Percentiles rank a stretch among this genome's conserved stretches.
These are phyloP conservation scores for Eublepharis macularius DNA, from an alignment of 2,113 vertebrate species.

Conservation along the genomic window DNA sequence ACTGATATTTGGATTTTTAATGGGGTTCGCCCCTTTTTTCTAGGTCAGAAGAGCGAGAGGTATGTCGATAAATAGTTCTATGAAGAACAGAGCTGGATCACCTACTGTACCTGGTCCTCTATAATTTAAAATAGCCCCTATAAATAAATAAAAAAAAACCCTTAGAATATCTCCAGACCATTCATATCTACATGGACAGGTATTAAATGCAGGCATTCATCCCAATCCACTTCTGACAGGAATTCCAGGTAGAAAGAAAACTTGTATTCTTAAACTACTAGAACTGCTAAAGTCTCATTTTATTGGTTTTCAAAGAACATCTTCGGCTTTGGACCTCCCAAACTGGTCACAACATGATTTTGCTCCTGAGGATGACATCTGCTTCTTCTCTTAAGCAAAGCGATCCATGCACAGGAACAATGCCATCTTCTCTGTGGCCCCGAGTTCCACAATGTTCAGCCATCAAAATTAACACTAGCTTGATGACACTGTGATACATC, in stretches of 20 bases:
- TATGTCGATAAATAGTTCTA: slow-evolving; percentile 68
- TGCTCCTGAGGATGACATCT: slow-evolving; percentile 48
- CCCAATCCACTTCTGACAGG: slow-evolving; percentile 63
- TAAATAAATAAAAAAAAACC: slow-evolving; percentile 59
- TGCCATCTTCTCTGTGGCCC: slow-evolving; percentile 50
- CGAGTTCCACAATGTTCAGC: slow-evolving; percentile 61
- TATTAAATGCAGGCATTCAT: slow-evolving; percentile 71
- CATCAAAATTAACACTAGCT: slow-evolving; percentile 59
- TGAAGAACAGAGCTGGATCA: slow-evolving; percentile 64
- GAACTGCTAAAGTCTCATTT: slow-evolving; percentile 57
- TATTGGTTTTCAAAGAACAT: slow-evolving; percentile 28
- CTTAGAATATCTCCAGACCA: slow-evolving; percentile 73
- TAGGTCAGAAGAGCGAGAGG: slow-evolving; percentile 69
- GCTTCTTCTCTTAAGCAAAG: slow-evolving; percentile 57
- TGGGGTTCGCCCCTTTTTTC: slow-evolving; percentile 35
- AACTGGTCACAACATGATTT: slow-evolving; percentile 54
- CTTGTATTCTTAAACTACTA: slow-evolving; percentile 53
- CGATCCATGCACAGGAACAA: slow-evolving; percentile 67
- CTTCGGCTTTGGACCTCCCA: slow-evolving; percentile 42
- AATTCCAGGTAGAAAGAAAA: slow-evolving; percentile 60
- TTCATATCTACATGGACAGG: slow-evolving; percentile 71
- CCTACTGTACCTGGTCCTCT: slow-evolving; percentile 77
- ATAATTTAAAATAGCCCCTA: slow-evolving; percentile 69
- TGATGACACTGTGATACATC: slow-evolving; percentile 63
- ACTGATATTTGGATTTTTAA: slow-evolving; percentile 27